A percentile compares a stretch with the other conserved stretches of the same genome.
phyloP scores from a whole-genome alignment of 2,113 vertebrate species.

The Empidonax alnorum region DNA sequence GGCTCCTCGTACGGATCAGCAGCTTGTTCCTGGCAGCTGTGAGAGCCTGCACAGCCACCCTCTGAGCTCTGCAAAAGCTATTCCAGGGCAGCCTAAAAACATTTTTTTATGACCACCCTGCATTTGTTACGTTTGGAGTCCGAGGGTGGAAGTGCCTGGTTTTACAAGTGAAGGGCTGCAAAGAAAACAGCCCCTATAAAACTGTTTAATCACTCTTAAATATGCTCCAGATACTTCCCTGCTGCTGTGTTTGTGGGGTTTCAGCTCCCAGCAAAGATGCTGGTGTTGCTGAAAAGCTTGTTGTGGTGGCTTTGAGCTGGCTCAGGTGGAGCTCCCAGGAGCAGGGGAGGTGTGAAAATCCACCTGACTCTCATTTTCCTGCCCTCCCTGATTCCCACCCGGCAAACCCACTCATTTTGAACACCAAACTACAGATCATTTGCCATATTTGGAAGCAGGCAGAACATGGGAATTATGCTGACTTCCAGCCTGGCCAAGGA shows the following conservation, averaged over 20 bases:
- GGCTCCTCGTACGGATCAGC: not conserved
- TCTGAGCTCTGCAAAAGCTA: not conserved
- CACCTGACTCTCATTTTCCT: not conserved
- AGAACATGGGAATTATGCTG: not conserved
- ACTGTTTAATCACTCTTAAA: not conserved
- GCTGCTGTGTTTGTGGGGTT: accelerated
- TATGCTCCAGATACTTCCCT: not conserved
- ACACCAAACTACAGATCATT: not conserved
- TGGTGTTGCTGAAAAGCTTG: not conserved
- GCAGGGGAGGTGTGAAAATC: not conserved
- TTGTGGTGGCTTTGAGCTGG: not conserved
- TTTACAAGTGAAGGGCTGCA: not conserved
- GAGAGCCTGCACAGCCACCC: not conserved
- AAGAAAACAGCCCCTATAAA: not conserved
- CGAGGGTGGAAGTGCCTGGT: not conserved
- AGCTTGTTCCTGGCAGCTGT: not conserved
- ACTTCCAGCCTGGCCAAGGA: not conserved
- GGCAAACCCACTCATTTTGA: not conserved
- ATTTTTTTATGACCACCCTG: not conserved
- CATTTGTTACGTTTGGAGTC: not conserved
- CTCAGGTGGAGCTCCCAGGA: not conserved
- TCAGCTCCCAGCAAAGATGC: not conserved
- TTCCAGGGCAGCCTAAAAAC: not conserved
- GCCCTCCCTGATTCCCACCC: not conserved
- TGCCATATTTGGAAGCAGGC: not conserved